Base-by-base conservation (phyloP, 2,888 invertebrate species). In the Apamea crenata region DNA sequence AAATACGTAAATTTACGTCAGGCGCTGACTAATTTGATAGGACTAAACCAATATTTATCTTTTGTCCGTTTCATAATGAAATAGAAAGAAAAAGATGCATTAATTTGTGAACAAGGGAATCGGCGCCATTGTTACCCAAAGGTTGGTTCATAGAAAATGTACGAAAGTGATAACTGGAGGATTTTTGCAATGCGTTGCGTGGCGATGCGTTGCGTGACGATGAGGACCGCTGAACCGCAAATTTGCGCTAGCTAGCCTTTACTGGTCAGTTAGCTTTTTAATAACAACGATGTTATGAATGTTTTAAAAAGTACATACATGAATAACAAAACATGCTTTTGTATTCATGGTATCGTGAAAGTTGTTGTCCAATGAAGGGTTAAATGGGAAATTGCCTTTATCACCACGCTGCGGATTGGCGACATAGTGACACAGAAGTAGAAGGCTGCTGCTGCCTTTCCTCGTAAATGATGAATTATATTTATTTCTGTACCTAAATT, bases 301-400 rank as follows among this genome's bases (percentile, higher is more conserved):
- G 44, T 53, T 73, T 73, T 56, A 32, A 40, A 75, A 66, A 59
- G 32, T 50, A 75, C 25, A 76, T 50, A 75, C 25, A 76, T 82
- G 66, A 82, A 50, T 82, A 75, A 67, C 76, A 50, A 59, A 67
- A 66, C 75, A 32, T n/a, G 66, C 40, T 82, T 75, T 67, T 82
- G 40, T 83, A 86, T 86, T 84, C 70, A 87, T 78, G 74, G 72
- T 77, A 81, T 74, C 70, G 71, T 53, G 53, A 74, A 82, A 61
- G 76, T 75, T 61, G 32, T 67, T 32, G 75, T 68, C 2, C 25
- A 68, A 82, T 82, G 18, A 53, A 61, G 40, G 40, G 66, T 50
- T 21, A 44, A 75, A 67, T 18, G 76, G 59, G 50, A 75, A 50
- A 82, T 75, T 66, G 25, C 16, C 25, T 16, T 76, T 56, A 47